phyloP scores from a whole-genome alignment of 2,113 vertebrate genomes.

The Pavo muticus region DNA sequence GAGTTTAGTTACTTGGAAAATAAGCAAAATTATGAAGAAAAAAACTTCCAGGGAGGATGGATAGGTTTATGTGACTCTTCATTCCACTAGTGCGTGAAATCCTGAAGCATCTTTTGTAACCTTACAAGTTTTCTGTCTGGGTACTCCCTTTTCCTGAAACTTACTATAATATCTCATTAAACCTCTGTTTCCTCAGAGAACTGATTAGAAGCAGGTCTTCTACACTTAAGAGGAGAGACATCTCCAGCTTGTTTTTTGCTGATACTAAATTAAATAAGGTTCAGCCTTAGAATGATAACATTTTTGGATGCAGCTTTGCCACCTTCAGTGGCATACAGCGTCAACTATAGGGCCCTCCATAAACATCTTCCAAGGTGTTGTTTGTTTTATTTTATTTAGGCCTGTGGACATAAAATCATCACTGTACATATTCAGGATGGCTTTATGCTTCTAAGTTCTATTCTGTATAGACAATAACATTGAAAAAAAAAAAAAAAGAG shows the following conservation, averaged over 20 bases:
- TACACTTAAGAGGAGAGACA: background rate
- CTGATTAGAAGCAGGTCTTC: background rate
- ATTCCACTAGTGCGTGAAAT: background rate
- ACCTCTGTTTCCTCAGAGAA: background rate
- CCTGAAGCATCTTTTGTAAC: accelerated
- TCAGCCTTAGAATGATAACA: background rate
- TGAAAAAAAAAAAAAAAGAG: background rate
- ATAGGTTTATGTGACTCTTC: background rate
- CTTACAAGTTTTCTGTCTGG: background rate
- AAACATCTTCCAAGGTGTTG: background rate
- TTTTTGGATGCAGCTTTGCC: background rate
- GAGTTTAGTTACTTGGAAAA: background rate
- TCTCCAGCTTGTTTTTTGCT: background rate
- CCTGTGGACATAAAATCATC: background rate
- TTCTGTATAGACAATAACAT: background rate
- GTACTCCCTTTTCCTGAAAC: background rate
- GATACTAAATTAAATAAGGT: background rate
- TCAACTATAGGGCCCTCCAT: background rate
- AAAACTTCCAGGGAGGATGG: background rate
- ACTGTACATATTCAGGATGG: background rate
- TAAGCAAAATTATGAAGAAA: background rate
- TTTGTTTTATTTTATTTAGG: background rate
- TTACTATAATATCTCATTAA: background rate
- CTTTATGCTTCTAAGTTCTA: background rate
- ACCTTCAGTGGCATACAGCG: background rate